phyloP scores from a whole-genome alignment of 1,140 invertebrate species.

The Laupala kohalensis region DNA sequence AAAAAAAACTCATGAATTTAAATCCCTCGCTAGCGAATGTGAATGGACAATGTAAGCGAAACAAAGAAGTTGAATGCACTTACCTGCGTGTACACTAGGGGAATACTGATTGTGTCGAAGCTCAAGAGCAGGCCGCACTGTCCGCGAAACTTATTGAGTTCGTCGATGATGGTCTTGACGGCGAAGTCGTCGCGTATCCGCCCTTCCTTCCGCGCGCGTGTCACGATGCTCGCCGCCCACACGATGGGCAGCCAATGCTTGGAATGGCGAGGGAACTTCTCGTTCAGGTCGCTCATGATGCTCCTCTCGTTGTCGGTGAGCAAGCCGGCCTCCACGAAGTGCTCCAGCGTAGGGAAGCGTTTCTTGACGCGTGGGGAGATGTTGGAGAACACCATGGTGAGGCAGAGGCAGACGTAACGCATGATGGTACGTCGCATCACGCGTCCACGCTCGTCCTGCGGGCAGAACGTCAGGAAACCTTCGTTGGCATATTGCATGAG shows the following conservation, averaged over 20 bases:
- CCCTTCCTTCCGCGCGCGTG: constrained; percentile 53
- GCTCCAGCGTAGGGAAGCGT: constrained; percentile 76
- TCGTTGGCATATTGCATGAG: too few relatives aligned
- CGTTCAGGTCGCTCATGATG: constrained; percentile 64
- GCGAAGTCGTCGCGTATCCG: constrained; percentile 85
- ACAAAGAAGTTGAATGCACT: too few relatives aligned
- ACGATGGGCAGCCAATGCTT: constrained; percentile 93
- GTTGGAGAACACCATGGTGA: constrained; percentile 68
- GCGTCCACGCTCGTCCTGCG: constrained; percentile 70
- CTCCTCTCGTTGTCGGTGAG: constrained; percentile 72
- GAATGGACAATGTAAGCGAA: too few relatives aligned
- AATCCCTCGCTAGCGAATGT: too few relatives aligned
- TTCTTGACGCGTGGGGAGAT: constrained; percentile 83
- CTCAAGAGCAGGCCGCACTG: constrained; percentile 66
- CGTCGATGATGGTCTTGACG: constrained; percentile 79
- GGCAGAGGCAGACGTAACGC: constrained; percentile 66
- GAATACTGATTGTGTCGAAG: constrained; percentile 85
- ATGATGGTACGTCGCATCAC: constrained; percentile 78
- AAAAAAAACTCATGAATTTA: too few relatives aligned
- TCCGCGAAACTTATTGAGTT: constrained; percentile 75
- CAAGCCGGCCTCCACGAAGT: constrained; percentile 77
- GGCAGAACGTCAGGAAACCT: too few relatives aligned
- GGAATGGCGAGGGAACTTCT: constrained; percentile 71
- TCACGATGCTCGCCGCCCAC: constrained; percentile 83
- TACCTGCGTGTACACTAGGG: constrained; percentile 86